Base-by-base conservation (phyloP, 2,888 invertebrate species). In the Cartodere bifasciata region DNA sequence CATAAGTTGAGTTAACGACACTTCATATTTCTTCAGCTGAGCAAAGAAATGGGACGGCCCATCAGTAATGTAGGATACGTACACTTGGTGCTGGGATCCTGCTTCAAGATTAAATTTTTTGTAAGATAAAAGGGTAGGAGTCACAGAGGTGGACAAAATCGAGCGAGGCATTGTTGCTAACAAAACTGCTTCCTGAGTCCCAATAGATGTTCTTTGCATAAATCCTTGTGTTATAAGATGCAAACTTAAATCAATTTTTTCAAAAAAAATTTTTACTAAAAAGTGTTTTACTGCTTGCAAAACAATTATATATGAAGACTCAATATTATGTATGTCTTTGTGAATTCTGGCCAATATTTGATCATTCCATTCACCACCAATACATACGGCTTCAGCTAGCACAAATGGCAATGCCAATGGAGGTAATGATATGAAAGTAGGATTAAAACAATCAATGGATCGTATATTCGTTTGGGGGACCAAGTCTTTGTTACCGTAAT, bases 11-110 rank as follows among this genome's bases (percentile, higher is more conserved):
- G 70, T 68, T 9, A 85, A 55, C 39, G 65, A 65, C 9, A 66
- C 63, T 39, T 69, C 70, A 42, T 70, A 69, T 26, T 66, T 63
- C 44, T 70, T 67, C 14, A 84, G 54, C 47, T 85, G 84, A 4
- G 84, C 72, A 15, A 79, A 79, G 60, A 86, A 86, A 32, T 76
- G 62, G 38, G 74, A 72, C 4, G 84, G 84, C 0, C 85, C 85
- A 48, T 86, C 83, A 45, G 82, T 80, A 11, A 84, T 76, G 54
- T 68, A 78, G 12, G 83, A 82, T 2, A 85, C 72, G 50, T 69
- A 74, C 0, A 82, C 79, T 43, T 72, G 67, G 45, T 83, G 75
- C 38, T 67, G 66, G 0, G 68, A 66, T 29, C 67, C 67, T 2
- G 68, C 56, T 13, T 65, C 64, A 16, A 75, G 44, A 10, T 67